Percentiles rank a stretch among this genome's conserved stretches.
phyloP scores from a whole-genome alignment of 1,140 invertebrate genomes.

The Andrena cerasifolii region DNA sequence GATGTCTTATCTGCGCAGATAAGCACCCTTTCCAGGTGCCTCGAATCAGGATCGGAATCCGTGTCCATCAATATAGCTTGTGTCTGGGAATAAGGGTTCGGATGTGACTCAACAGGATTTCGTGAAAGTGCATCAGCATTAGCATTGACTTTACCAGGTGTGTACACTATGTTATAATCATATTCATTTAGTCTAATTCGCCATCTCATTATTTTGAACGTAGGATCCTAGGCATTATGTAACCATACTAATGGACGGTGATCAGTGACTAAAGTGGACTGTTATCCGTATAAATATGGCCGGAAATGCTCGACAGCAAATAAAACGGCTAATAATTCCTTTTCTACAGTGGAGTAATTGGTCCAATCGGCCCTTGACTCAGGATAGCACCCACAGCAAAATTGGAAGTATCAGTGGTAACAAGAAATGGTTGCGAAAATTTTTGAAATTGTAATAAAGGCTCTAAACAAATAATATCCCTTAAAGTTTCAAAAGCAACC shows the following conservation, averaged over 20 bases:
- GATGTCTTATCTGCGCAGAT: too few relatives aligned
- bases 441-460: too few relatives aligned
- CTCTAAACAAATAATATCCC: too few relatives aligned
- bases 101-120: not conserved
- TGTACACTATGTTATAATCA: conserved; percentile 4
- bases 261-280: too few relatives aligned
- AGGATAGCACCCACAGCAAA: not conserved
- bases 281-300: too few relatives aligned
- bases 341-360: conserved; percentile 15
- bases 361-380: not conserved
- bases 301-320: too few relatives aligned
- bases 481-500: too few relatives aligned
- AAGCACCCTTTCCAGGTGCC: too few relatives aligned
- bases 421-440: not conserved
- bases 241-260: too few relatives aligned
- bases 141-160: not conserved
- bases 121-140: not conserved
- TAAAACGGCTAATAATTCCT: too few relatives aligned
- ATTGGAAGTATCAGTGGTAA: conserved; percentile 1
- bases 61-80: not conserved
- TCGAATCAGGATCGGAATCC: too few relatives aligned
- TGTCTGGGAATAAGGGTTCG: not conserved
- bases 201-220: not conserved
- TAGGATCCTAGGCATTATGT: not conserved
- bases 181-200: not conserved